A percentile compares a stretch with the other conserved stretches of the same genome.
Evolutionary conservation across 1,140 invertebrate species (phyloP).

Genomic region (Ladona fulva): DNA sequence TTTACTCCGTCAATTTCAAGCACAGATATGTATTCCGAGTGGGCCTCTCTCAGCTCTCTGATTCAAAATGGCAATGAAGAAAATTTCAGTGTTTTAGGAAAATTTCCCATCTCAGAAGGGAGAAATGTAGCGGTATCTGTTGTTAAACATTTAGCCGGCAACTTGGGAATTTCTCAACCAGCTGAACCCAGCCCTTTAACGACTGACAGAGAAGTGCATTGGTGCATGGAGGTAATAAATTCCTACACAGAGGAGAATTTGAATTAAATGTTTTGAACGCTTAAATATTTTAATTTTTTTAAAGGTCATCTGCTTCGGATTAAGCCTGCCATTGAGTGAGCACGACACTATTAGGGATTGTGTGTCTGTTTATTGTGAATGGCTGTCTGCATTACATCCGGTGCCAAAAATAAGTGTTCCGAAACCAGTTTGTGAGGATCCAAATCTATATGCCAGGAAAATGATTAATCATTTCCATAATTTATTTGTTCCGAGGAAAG

Average conservation of each 20-base stretch:
- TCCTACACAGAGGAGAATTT: neutral
- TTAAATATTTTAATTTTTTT: slow-evolving; percentile 16
- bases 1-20: neutral
- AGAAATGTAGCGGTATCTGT: slow-evolving; percentile 75
- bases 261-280: neutral
- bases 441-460: slow-evolving; percentile 82
- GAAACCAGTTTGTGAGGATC: slow-evolving; percentile 74
- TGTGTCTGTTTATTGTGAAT: slow-evolving; percentile 94
- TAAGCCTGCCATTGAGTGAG: slow-evolving; percentile 79
- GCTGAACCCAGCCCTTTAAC: slow-evolving; percentile 63
- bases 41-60: slow-evolving; percentile 63
- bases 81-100: slow-evolving; percentile 71
- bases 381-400: slow-evolving; percentile 80
- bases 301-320: slow-evolving; percentile 80
- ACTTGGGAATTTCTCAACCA: slow-evolving; percentile 63
- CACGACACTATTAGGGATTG: slow-evolving; percentile 93
- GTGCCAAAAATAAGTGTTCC: slow-evolving; percentile 74
- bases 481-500: slow-evolving; percentile 86
- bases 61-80: slow-evolving; percentile 56
- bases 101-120: slow-evolving; percentile 65
- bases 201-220: slow-evolving; percentile 75
- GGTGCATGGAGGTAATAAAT: slow-evolving; percentile 69
- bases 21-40: slow-evolving; percentile 71
- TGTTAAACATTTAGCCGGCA: slow-evolving; percentile 68
- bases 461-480: slow-evolving; percentile 92